Evolutionary conservation across 2,797 vertebrate species (phyloP), one percentile per base, ranked within the genome.

Genomic region (Simalia tracyae): DNA sequence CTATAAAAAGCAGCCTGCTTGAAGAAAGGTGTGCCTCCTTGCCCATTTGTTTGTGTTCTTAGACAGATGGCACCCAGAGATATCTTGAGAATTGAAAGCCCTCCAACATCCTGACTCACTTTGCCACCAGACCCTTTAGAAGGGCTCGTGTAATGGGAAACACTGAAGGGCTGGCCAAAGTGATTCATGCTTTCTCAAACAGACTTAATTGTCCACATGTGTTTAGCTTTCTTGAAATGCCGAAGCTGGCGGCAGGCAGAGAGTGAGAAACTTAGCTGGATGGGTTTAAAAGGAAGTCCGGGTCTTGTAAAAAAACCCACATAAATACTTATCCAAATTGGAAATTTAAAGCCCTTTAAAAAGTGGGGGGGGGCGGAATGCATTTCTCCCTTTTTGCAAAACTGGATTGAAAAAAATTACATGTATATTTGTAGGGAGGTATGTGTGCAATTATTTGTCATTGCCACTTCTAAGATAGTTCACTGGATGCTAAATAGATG

Each of bases 191-290:
- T 42, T 91, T 89, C 94, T 84, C 94, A 94, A 93, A 1, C 15
- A 90, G 64, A 8, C 89, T 60, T 97, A 95, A 96, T 97, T 95
- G 94, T 96, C 93, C 94, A 85, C 96, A 96, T 92, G 92, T 96
- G 96, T 96, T 89, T 92, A 91, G 93, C 85, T 93, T 93, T 22
- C 24, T 50, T 92, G 94, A 92, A 95, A 42, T 85, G 88, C 93
- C 90, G 57, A 7, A 81, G 31, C 89, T 92, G 72, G 72, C 91
- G 88, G 89, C 91, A 91, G 92, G 26, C 26, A 26, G 2, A 19
- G 11, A 31, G 31, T 1, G 15, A 64, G 50, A 57, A 24, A 84
- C 22, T 89, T 63, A 0, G 86, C 86, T 94, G 88, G 28, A 92
- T 92, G 86, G 31, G 50, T 93, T 94, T 94, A 88, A 91, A 94